Evolutionary conservation across 1,140 invertebrate genomes (phyloP), one percentile per base, ranked within the genome.

Genomic region (Scaptodrosophila lebanonensis): DNA sequence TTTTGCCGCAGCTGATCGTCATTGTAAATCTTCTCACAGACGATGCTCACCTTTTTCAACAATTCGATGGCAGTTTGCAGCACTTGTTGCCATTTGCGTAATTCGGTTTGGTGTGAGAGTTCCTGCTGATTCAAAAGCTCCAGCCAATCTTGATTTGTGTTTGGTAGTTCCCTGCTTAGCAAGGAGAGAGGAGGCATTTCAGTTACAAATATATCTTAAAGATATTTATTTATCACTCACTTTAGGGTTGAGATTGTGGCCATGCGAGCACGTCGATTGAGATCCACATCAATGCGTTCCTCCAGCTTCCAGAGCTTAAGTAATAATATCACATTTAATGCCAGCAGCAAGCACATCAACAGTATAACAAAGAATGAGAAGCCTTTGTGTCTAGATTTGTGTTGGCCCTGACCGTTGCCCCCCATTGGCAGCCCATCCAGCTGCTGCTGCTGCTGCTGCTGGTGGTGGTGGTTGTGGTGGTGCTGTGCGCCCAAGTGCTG

Each of bases 301-400:
- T 95, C 94, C 39, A 95, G 86, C 38, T 90, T 89, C 91, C 92
- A 94, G 43, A 95, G 87, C 89, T 95, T 95, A 82, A 93, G 93
- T 87, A 94, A 94, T 30, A 95, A 88, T 68, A 95, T 88, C 50
- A 93, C 92, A 89, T 95, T 95, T 62, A 95, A 90, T 57, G 93
- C 70, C 57, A 94, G 89, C 66, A 95, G 89, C 69, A 91, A 88
- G 52, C 91, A 86, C 29, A 93, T 87, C 77, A 92, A 88, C 70
- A 89, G 65, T 51, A 92, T 88, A 52, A 93, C 88, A 82, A 92
- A 88, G 75, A 88, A 88, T 62, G 67, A 88, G 60, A 85, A 86
- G 83, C 83, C 66, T 58, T 69, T 85, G 63, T 79, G 63, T 58
- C 61, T 61, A 44, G 58, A 63, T 39, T 32, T 56, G 5, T 69